These are phyloP conservation scores for Dicycla oo DNA, from an alignment of 2,888 invertebrate species.

Conservation along the genomic window DNA sequence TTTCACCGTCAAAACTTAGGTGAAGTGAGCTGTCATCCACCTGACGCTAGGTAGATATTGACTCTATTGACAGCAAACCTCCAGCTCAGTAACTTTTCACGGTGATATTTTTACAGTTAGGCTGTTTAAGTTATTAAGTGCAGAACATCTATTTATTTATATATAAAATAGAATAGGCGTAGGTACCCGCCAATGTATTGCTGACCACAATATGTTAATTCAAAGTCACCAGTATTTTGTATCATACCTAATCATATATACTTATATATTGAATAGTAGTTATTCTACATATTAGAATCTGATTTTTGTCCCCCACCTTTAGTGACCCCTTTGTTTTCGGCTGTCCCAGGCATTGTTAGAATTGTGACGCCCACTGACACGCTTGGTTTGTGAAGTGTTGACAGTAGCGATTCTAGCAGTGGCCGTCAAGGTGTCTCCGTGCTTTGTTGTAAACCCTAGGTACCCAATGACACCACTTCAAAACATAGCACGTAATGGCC, in stretches of 20 bases:
- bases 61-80: no score
- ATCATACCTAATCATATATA: slow-evolving; percentile 1
- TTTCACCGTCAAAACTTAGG: no score
- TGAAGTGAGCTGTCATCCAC: no score
- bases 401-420: background rate
- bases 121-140: background rate
- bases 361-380: no score
- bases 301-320: background rate
- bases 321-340: background rate
- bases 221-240: background rate
- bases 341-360: background rate
- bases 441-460: background rate
- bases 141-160: no score
- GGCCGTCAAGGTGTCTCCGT: background rate
- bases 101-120: background rate
- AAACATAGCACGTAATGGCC: background rate
- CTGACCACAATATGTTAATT: slow-evolving; percentile 17
- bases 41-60: no score
- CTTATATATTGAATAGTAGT: background rate
- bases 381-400: background rate
- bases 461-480: background rate
- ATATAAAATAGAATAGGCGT: background rate
- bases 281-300: background rate
- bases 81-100: background rate
- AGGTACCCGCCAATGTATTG: background rate